Evolutionary conservation across 2,113 vertebrate species (phyloP).

Genomic region (Nematolebias whitei): DNA sequence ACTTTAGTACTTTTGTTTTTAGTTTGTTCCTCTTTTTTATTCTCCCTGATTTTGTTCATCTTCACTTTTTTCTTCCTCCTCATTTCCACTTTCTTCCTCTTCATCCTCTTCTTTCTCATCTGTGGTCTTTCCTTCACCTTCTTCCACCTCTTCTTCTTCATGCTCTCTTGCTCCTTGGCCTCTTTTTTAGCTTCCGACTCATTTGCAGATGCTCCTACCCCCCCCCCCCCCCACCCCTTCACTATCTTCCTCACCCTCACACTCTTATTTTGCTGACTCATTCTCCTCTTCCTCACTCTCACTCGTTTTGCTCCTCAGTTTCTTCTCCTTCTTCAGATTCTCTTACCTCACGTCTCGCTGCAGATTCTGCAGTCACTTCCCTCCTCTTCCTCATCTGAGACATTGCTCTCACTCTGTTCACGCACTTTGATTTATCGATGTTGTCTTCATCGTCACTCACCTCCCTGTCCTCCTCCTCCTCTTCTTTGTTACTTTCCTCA

Average conservation of each 20-base stretch:
- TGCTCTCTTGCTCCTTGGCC: slow-evolving; percentile 14
- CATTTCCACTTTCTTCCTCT: too few relatives aligned
- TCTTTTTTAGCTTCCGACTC: slow-evolving; percentile 6
- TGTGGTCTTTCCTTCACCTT: too few relatives aligned
- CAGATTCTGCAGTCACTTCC: slow-evolving; percentile 17
- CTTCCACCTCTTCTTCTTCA: too few relatives aligned
- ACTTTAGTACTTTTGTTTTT: too few relatives aligned
- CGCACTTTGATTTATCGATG: slow-evolving; percentile 5
- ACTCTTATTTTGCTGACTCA: slow-evolving; percentile 27
- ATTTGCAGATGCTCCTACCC: slow-evolving; percentile 4
- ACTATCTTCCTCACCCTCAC: slow-evolving; percentile 1
- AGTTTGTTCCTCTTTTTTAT: too few relatives aligned
- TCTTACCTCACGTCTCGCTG: slow-evolving; percentile 9
- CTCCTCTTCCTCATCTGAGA: background rate
- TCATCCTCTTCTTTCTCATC: too few relatives aligned
- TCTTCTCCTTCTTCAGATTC: slow-evolving; percentile 8
- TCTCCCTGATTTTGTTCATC: too few relatives aligned
- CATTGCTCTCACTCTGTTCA: slow-evolving; percentile 11
- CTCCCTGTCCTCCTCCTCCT: slow-evolving; percentile 12
- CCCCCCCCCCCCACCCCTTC: slow-evolving; percentile 28
- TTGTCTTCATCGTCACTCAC: slow-evolving; percentile 26
- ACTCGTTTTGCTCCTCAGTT: slow-evolving; percentile 13
- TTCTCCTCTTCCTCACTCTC: slow-evolving; percentile 1
- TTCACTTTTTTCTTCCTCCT: too few relatives aligned
- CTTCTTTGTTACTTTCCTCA: slow-evolving; percentile 41